Evolutionary conservation across 2,113 vertebrate genomes (phyloP).

Genomic region (Melanotaenia duboulayi): DNA sequence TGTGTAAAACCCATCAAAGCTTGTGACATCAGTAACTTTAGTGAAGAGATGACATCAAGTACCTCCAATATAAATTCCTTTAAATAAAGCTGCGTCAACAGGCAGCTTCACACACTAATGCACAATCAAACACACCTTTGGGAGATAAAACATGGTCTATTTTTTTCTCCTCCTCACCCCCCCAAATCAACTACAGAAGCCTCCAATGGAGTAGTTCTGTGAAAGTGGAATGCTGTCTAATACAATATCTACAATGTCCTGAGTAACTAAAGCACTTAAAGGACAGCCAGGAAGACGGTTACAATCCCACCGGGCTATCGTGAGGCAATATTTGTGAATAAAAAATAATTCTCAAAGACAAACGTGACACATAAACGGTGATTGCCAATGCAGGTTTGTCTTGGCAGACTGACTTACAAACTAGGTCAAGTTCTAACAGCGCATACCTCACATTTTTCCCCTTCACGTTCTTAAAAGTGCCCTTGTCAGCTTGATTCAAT

Average conservation of each 20-base stretch:
- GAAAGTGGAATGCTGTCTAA: conserved; percentile 69
- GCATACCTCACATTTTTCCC: not conserved
- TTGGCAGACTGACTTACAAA: conserved; percentile 37
- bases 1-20: conserved; percentile 46
- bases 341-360: conserved; percentile 37
- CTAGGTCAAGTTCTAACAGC: conserved; percentile 21
- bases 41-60: conserved; percentile 22
- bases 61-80: conserved; percentile 32
- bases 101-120: conserved; percentile 34
- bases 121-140: conserved; percentile 47
- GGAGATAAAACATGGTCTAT: conserved; percentile 15
- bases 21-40: conserved; percentile 61
- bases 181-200: conserved; percentile 33
- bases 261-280: conserved; percentile 80
- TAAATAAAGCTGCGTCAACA: conserved; percentile 29
- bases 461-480: conserved; percentile 44
- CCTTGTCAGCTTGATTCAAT: too few relatives aligned
- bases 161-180: not conserved
- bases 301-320: conserved; percentile 14
- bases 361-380: conserved; percentile 22
- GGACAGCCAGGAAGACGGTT: conserved; percentile 41
- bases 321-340: conserved; percentile 63
- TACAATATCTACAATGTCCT: conserved; percentile 62
- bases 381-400: conserved; percentile 23
- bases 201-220: conserved; percentile 26